phyloP scores from a whole-genome alignment of 1,140 invertebrate genomes.

The Hestina assimilis region DNA sequence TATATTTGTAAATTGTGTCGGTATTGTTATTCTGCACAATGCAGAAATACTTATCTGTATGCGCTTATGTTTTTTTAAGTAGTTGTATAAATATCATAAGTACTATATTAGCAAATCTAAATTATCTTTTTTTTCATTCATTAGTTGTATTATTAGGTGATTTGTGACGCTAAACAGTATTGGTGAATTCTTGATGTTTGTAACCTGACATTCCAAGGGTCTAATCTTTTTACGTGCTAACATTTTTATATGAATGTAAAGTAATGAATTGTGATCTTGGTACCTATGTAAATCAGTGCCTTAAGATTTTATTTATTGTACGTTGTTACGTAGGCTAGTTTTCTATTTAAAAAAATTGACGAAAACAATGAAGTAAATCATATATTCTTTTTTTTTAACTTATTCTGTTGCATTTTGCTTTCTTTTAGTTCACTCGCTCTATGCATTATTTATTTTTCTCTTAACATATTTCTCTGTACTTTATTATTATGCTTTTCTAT shows the following conservation, averaged over 20 bases:
- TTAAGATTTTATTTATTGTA: constrained; percentile 78
- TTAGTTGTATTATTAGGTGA: constrained; percentile 32
- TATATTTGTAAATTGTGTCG: constrained; percentile 77
- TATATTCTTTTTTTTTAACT: constrained; percentile 54
- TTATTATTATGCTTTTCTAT: constrained; percentile 16
- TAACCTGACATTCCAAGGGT: constrained; percentile 69
- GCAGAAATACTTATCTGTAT: constrained; percentile 77
- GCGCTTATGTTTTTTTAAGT: constrained; percentile 74
- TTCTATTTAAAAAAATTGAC: constrained; percentile 69
- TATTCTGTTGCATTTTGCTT: constrained; percentile 45
- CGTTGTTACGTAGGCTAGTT: constrained; percentile 71
- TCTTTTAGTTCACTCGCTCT: constrained; percentile 33
- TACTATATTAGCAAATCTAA: constrained; percentile 55
- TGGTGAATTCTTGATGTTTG: constrained; percentile 32
- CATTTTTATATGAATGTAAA: constrained; percentile 38
- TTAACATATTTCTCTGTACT: neutral
- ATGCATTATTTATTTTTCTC: constrained; percentile 44
- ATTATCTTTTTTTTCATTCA: constrained; percentile 32
- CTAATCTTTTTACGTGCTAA: constrained; percentile 49
- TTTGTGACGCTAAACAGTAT: constrained; percentile 42
- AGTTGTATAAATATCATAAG: constrained; percentile 56
- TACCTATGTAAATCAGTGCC: constrained; percentile 72
- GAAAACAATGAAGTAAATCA: constrained; percentile 34
- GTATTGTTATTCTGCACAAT: constrained; percentile 79
- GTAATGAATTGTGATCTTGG: constrained; percentile 73